Conservation (phyloP, 2,888 invertebrate species). For the Zygaena filipendulae region DNA sequence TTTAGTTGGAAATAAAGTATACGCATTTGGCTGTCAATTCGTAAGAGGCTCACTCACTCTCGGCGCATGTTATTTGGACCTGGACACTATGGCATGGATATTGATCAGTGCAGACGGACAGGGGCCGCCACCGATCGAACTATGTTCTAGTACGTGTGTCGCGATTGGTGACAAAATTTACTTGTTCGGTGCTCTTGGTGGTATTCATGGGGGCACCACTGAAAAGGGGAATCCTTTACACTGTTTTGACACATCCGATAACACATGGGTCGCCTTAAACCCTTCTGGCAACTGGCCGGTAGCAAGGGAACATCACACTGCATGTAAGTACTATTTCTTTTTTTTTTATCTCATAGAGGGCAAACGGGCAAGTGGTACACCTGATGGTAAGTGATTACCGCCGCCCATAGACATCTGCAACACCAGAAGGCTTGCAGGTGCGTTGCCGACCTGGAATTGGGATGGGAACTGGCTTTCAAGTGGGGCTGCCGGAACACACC, state of each 20-base stretch:
- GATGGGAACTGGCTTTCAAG: too few relatives aligned
- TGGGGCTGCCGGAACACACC: too few relatives aligned
- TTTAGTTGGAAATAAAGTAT: constrained; percentile 82
- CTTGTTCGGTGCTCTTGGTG: constrained; percentile 90
- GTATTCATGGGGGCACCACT: constrained; percentile 65
- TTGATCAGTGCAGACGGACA: constrained; percentile 72
- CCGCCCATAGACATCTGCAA: too few relatives aligned
- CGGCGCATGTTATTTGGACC: constrained; percentile 80
- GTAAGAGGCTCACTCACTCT: constrained; percentile 93
- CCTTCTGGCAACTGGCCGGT: constrained; percentile 74
- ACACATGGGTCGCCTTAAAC: constrained; percentile 75
- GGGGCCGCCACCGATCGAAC: constrained; percentile 74
- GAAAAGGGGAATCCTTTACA: constrained; percentile 77
- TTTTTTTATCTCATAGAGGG: too few relatives aligned
- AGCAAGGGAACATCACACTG: constrained; percentile 90
- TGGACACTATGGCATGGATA: constrained; percentile 79
- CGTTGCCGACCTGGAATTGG: too few relatives aligned
- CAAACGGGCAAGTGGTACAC: too few relatives aligned
- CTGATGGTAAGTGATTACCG: too few relatives aligned
- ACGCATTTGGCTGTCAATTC: constrained; percentile 90
- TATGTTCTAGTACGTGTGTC: constrained; percentile 91
- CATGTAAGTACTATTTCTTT: too few relatives aligned
- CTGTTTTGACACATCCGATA: constrained; percentile 77
- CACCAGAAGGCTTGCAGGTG: too few relatives aligned
- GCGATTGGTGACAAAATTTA: constrained; percentile 84